Evolutionary conservation across 2,797 vertebrate genomes (phyloP).

Genomic region (Masticophis lateralis): DNA sequence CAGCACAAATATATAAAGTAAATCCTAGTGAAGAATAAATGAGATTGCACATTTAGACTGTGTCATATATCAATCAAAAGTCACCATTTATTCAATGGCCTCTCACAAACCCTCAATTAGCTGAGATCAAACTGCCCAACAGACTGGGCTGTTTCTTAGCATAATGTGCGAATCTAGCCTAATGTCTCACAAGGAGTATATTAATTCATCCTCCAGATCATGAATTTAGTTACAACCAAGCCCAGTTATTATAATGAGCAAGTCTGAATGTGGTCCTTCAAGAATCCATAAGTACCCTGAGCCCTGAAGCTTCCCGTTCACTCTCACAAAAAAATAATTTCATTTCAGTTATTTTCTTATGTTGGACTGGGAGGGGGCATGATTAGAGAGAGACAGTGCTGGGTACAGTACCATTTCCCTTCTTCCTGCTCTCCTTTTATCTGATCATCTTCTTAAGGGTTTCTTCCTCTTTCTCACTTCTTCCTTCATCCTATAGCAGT

Average conservation of each 20-base stretch:
- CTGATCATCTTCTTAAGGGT: constrained; percentile 66
- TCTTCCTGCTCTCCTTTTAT: constrained; percentile 66
- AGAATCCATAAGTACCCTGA: neutral
- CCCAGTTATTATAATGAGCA: neutral
- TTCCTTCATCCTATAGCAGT: constrained; percentile 63
- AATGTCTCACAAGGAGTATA: neutral
- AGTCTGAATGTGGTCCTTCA: neutral
- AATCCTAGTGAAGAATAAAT: neutral
- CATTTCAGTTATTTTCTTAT: constrained; percentile 43
- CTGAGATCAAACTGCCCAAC: neutral
- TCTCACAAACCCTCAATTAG: neutral
- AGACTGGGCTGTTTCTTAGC: neutral
- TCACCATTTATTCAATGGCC: neutral
- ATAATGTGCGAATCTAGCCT: neutral
- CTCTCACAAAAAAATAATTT: constrained; percentile 50
- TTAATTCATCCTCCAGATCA: neutral
- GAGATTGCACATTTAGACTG: neutral
- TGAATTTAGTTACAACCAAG: neutral
- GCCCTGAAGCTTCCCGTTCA: neutral
- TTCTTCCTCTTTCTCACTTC: constrained; percentile 49
- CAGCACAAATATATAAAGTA: neutral
- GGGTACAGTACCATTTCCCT: constrained; percentile 56
- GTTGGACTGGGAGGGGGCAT: constrained; percentile 33
- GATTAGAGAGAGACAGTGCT: constrained; percentile 59
- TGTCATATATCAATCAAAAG: neutral